These are phyloP conservation scores for Bubalus kerabau DNA, from an alignment of 2,113 vertebrate genomes.

Conservation along the genomic window DNA sequence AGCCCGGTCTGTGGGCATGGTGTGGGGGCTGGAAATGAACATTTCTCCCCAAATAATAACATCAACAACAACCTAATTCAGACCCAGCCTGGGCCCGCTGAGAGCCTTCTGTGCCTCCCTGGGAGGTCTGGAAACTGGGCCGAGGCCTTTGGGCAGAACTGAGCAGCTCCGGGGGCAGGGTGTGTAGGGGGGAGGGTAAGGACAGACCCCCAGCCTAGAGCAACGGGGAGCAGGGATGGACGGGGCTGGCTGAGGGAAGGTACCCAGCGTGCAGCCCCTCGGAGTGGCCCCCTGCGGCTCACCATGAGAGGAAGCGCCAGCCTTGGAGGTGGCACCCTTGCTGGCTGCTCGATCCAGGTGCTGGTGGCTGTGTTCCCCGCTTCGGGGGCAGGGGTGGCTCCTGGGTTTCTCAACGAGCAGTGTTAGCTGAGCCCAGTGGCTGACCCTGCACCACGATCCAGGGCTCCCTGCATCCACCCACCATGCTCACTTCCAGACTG, in stretches of 20 bases:
- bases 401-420: not conserved
- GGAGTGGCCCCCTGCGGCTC: not conserved
- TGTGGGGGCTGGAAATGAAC: not conserved
- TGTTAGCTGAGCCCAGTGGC: not conserved
- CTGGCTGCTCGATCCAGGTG: not conserved
- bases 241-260: not conserved
- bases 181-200: not conserved
- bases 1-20: not conserved
- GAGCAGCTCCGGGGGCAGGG: not conserved
- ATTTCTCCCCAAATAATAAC: not conserved
- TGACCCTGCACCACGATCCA: not conserved
- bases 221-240: not conserved
- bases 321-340: accelerated
- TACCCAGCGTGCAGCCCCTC: not conserved
- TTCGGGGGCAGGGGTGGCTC: not conserved
- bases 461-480: not conserved
- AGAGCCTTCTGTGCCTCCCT: not conserved
- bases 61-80: not conserved
- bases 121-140: not conserved
- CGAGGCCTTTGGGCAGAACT: not conserved
- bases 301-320: not conserved
- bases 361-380: not conserved
- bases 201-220: not conserved
- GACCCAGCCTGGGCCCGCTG: not conserved
- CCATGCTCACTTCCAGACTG: not conserved